Evolutionary conservation across 2,113 vertebrate genomes (phyloP).

Genomic region (Miniopterus natalensis): DNA sequence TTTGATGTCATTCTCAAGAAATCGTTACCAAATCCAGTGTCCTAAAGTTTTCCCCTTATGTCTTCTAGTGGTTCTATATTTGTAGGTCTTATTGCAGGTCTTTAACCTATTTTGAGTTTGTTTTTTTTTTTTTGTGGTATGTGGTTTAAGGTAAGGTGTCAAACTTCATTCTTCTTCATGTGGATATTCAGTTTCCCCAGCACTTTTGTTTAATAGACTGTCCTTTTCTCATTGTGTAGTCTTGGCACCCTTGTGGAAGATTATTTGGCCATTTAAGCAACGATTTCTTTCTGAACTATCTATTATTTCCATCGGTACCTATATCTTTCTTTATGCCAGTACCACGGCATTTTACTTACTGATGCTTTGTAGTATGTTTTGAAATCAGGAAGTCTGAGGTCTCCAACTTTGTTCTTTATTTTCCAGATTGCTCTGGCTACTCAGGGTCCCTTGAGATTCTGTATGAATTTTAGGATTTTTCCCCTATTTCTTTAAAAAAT

Average conservation of each 20-base stretch:
- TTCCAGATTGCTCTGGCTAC: background rate
- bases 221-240: background rate
- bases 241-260: background rate
- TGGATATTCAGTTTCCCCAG: background rate
- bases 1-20: background rate
- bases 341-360: background rate
- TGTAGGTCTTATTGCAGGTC: background rate
- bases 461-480: background rate
- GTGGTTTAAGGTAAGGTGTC: background rate
- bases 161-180: background rate
- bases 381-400: background rate
- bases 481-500: background rate
- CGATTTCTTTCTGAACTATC: background rate
- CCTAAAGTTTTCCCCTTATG: background rate
- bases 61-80: background rate
- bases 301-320: background rate
- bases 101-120: background rate
- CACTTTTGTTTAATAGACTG: background rate
- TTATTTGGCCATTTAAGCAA: background rate
- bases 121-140: background rate
- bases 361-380: background rate
- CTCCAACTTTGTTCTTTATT: background rate
- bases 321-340: background rate
- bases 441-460: background rate
- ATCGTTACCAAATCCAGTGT: background rate